phyloP scores from a whole-genome alignment of 2,113 vertebrate species.

The Syrmaticus mikado region DNA sequence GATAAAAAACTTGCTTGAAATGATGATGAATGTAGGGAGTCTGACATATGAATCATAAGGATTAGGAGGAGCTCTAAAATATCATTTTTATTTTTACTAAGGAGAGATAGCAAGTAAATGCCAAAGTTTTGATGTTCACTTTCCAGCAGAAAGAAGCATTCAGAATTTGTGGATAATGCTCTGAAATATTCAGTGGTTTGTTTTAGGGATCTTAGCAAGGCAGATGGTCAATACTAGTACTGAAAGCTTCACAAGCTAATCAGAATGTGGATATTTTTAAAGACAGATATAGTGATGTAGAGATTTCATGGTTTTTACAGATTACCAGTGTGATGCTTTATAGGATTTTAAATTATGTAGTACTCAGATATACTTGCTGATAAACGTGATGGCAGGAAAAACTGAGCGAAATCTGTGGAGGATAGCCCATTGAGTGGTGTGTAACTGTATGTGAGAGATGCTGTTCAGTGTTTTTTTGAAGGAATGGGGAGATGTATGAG shows the following conservation, averaged over 20 bases:
- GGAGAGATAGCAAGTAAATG: not conserved
- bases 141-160: not conserved
- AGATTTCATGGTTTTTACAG: not conserved
- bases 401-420: not conserved
- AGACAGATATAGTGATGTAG: not conserved
- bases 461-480: not conserved
- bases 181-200: not conserved
- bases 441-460: not conserved
- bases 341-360: not conserved
- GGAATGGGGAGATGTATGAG: not conserved
- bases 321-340: not conserved
- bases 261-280: not conserved
- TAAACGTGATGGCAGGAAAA: not conserved
- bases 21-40: slow-evolving; percentile 7
- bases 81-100: slow-evolving; percentile 30
- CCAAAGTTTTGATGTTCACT: slow-evolving; percentile 7
- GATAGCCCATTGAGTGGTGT: not conserved
- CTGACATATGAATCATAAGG: slow-evolving; percentile 43
- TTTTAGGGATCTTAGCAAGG: not conserved
- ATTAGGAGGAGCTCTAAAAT: slow-evolving; percentile 13
- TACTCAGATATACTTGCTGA: not conserved
- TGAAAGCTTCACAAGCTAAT: not conserved
- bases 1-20: slow-evolving; percentile 1
- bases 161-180: not conserved
- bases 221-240: not conserved